These are phyloP conservation scores for Hydropsyche betteni DNA, from an alignment of 2,888 invertebrate genomes.

Conservation along the genomic window DNA sequence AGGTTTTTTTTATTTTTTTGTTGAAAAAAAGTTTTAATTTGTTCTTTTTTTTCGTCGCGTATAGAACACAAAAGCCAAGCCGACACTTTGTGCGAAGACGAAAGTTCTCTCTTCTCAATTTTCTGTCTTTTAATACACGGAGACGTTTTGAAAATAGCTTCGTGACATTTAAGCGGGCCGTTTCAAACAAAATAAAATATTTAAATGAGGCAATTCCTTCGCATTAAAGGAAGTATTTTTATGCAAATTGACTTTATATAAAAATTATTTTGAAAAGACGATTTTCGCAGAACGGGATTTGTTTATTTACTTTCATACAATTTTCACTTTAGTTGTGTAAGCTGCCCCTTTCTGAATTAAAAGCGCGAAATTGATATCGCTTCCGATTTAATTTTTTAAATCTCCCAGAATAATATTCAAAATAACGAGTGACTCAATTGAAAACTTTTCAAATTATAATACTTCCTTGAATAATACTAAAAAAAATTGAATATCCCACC, in stretches of 20 bases:
- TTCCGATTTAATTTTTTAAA: no score
- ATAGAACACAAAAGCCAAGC: conserved; percentile 4
- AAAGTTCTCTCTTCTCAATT: conserved; percentile 8
- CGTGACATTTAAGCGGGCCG: conserved; percentile 13
- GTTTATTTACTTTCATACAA: no score
- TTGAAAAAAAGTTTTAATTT: conserved; percentile 25
- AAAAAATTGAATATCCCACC: no score
- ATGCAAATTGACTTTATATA: conserved; percentile 31
- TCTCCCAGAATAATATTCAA: no score
- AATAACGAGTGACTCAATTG: no score
- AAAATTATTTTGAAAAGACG: background rate
- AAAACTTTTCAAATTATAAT: no score
- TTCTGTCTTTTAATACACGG: conserved; percentile 11
- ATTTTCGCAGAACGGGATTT: no score
- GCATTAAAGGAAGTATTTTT: conserved; percentile 30
- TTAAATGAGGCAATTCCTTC: conserved; percentile 25
- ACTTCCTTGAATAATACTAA: no score
- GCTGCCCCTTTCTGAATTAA: no score
- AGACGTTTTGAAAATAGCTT: conserved; percentile 15
- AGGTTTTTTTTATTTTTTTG: background rate
- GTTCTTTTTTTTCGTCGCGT: conserved; percentile 4
- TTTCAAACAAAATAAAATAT: conserved; percentile 32
- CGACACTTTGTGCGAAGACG: background rate
- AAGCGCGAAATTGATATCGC: no score
- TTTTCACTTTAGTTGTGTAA: no score